phyloP scores from a whole-genome alignment of 2,113 vertebrate species.

The Cinclus cinclus region DNA sequence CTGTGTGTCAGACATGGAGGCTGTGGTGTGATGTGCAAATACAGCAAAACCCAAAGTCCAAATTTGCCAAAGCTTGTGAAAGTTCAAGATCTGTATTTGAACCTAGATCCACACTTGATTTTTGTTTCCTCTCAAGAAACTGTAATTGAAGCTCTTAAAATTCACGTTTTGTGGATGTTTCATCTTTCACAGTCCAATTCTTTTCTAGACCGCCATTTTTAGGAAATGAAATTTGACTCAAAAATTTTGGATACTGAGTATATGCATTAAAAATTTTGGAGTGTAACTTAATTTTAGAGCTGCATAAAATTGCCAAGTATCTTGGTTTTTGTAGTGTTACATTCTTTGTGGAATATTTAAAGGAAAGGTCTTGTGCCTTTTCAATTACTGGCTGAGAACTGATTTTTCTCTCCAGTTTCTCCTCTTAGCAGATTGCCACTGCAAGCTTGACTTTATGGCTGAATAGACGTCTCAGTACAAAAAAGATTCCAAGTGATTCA shows the following conservation, averaged over 20 bases:
- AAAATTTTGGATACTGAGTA: neutral
- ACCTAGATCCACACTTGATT: neutral
- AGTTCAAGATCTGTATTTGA: neutral
- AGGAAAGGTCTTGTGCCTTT: neutral
- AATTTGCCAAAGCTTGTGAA: neutral
- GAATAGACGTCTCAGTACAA: neutral
- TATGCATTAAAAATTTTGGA: neutral
- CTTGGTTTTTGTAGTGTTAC: neutral
- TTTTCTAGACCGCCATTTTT: neutral
- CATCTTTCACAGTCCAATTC: neutral
- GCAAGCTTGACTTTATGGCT: conserved; percentile 13
- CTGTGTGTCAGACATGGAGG: neutral
- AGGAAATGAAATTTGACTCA: neutral
- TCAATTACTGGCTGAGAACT: neutral
- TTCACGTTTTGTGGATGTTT: neutral
- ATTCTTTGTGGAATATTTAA: neutral
- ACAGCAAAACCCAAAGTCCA: neutral
- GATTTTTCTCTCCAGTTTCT: neutral
- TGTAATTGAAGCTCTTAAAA: neutral
- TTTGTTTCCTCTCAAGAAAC: neutral
- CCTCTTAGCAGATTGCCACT: neutral
- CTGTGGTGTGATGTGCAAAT: neutral
- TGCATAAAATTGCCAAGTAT: neutral
- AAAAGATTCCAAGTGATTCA: conserved; percentile 36
- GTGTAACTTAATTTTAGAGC: neutral